These are phyloP conservation scores for Ondatra zibethicus DNA, from an alignment of 2,113 vertebrate species.

Conservation along the genomic window DNA sequence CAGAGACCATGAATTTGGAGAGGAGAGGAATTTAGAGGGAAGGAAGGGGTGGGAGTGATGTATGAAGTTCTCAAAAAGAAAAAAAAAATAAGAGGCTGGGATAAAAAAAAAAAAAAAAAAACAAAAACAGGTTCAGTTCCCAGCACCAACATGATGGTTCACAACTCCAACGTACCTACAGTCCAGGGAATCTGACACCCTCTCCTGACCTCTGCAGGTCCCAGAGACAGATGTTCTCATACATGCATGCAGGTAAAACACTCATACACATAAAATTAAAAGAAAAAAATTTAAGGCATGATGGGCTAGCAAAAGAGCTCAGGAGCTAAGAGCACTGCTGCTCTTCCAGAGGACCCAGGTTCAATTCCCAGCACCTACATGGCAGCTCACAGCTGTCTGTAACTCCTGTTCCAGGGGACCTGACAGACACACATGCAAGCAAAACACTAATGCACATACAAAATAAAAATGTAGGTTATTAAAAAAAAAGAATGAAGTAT, in stretches of 20 bases:
- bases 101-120: background rate
- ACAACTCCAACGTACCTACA: background rate
- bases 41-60: background rate
- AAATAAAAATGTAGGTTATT: no score
- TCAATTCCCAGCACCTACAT: background rate
- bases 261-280: background rate
- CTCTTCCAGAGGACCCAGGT: background rate
- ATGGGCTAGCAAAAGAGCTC: background rate
- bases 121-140: background rate
- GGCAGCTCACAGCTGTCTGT: background rate
- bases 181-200: background rate
- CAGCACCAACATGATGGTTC: background rate
- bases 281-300: background rate
- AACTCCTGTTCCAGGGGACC: background rate
- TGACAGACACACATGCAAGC: background rate
- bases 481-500: background rate
- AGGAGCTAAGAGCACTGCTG: background rate
- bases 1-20: background rate
- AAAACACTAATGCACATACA: background rate
- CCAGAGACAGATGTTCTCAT: background rate
- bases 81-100: background rate
- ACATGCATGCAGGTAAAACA: background rate
- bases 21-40: background rate
- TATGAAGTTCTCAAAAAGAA: background rate
- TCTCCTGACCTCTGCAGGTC: background rate